Evolutionary conservation across 2,113 vertebrate genomes (phyloP).

Genomic region (Aramus guarauna): DNA sequence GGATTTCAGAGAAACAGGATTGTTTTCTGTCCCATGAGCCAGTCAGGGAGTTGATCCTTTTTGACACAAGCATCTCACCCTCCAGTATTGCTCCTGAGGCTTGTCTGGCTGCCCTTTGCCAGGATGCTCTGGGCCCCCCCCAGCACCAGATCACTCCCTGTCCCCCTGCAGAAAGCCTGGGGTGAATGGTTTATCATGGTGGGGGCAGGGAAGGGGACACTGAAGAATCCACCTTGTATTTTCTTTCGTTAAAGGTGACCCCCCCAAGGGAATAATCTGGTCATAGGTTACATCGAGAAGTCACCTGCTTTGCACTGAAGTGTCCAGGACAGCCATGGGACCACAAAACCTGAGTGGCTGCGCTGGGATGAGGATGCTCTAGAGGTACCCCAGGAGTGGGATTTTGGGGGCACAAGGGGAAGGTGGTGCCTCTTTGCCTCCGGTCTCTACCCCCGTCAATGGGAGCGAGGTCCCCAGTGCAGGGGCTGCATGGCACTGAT

Average conservation of each 20-base stretch:
- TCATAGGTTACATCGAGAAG: too few species aligned
- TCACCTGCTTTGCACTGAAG: not conserved
- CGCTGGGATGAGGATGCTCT: not conserved
- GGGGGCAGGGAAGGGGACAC: not conserved
- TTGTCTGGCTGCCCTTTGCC: not conserved
- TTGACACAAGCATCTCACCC: not conserved
- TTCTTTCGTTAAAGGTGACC: not conserved
- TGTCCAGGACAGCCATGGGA: not conserved
- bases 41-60: not conserved
- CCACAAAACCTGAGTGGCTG: not conserved
- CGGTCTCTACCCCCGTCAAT: rapidly evolving
- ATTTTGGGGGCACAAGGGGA: not conserved
- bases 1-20: not conserved
- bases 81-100: not conserved
- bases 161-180: not conserved
- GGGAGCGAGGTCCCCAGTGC: not conserved
- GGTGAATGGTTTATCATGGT: too few species aligned
- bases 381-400: rapidly evolving
- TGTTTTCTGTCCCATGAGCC: not conserved
- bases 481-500: not conserved
- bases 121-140: not conserved
- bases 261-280: not conserved
- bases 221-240: not conserved
- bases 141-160: rapidly evolving
- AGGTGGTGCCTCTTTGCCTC: not conserved